A percentile compares a stretch with the other conserved stretches of the same genome.
These are phyloP conservation scores for Trachymyrmex cornetzi DNA, from an alignment of 1,140 invertebrate species.

Conservation along the genomic window DNA sequence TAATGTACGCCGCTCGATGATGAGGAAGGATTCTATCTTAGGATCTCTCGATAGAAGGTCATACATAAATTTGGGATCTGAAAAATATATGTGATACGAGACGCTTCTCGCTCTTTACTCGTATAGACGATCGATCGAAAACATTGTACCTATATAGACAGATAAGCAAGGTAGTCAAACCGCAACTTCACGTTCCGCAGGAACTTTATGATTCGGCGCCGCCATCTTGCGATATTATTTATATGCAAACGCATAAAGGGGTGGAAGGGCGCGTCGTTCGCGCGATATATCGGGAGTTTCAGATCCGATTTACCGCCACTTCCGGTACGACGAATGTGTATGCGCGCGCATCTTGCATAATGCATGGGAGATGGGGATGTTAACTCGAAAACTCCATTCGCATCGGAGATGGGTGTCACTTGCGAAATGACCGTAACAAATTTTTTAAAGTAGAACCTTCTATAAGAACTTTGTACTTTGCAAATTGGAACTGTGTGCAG, in stretches of 20 bases:
- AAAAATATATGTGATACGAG: constrained; percentile 74
- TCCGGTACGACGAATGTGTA: constrained; percentile 73
- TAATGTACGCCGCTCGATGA: constrained; percentile 62
- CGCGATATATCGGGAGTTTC: constrained; percentile 77
- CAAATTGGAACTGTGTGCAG: background rate
- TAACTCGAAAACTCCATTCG: constrained; percentile 80
- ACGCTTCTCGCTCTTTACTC: constrained; percentile 29
- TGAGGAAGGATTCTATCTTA: constrained; percentile 69
- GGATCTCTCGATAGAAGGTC: constrained; percentile 65
- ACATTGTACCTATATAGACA: constrained; percentile 25
- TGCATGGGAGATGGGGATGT: constrained; percentile 77
- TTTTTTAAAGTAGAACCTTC: constrained; percentile 10
- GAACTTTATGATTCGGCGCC: constrained; percentile 75
- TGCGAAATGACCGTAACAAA: constrained; percentile 48
- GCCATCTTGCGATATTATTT: constrained; percentile 81
- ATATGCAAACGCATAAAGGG: constrained; percentile 75
- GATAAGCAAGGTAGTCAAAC: background rate
- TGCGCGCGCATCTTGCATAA: constrained; percentile 77
- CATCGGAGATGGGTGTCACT: constrained; percentile 40
- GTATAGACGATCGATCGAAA: constrained; percentile 49
- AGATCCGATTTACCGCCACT: constrained; percentile 80
- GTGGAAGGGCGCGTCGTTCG: constrained; percentile 56
- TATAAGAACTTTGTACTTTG: background rate
- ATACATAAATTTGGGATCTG: constrained; percentile 75
- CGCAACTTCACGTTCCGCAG: constrained; percentile 62